Conservation (phyloP, 1,140 invertebrate species). For the Lepidurus arcticus region DNA sequence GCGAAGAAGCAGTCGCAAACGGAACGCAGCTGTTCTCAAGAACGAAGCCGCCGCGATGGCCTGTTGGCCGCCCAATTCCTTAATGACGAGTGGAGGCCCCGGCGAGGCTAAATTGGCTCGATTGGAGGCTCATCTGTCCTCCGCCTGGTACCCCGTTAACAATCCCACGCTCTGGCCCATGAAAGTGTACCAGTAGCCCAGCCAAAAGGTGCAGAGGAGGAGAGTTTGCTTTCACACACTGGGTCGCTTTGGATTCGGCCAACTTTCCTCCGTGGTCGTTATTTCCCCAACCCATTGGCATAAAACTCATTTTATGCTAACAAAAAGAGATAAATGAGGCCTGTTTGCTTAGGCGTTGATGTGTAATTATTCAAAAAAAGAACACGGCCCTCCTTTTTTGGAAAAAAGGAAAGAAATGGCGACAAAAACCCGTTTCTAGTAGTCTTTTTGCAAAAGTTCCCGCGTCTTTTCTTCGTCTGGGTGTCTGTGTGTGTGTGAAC, state of each 20-base stretch:
- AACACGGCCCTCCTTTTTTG: not conserved
- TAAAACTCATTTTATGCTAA: not conserved
- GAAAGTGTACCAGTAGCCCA: constrained; percentile 16
- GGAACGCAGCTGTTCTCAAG: not conserved
- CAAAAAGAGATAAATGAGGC: constrained; percentile 1
- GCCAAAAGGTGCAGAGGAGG: no score
- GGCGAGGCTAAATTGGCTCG: not conserved
- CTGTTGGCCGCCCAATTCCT: not conserved
- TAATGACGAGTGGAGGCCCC: not conserved
- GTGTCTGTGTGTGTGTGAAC: not conserved
- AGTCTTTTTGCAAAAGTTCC: not conserved
- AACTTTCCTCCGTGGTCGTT: not conserved
- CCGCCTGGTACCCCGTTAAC: not conserved
- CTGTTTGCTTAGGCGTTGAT: not conserved
- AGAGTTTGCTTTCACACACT: no score
- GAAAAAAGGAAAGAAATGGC: not conserved
- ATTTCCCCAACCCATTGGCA: not conserved
- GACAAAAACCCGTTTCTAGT: not conserved
- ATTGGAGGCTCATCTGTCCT: constrained; percentile 7
- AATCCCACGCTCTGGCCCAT: constrained; percentile 9
- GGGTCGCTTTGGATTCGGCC: not conserved
- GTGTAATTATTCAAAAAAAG: not conserved
- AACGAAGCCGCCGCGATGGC: not conserved
- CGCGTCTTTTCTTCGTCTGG: not conserved
- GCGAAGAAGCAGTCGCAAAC: constrained; percentile 2